Percentiles rank a stretch among this genome's conserved stretches.
These are phyloP conservation scores for Nineta flava DNA, from an alignment of 2,888 invertebrate species.

Conservation along the genomic window DNA sequence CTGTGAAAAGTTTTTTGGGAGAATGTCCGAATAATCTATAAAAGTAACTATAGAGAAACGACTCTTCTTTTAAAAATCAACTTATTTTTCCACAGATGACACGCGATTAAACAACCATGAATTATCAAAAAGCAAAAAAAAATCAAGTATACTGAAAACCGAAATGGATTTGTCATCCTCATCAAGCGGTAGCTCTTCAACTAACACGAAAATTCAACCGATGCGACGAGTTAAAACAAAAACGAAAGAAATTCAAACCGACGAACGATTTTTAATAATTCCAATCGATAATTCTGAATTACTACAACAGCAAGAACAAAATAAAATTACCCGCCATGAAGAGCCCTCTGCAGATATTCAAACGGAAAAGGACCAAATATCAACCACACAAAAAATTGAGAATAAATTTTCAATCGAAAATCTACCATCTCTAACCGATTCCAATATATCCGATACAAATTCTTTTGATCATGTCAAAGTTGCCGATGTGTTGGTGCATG, in stretches of 20 bases:
- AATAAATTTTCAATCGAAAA: background rate
- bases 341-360: background rate
- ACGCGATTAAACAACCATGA: background rate
- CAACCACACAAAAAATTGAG: background rate
- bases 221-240: background rate
- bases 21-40: too few relatives aligned
- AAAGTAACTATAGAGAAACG: too few relatives aligned
- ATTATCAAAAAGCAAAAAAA: background rate
- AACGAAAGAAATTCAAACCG: constrained; percentile 3
- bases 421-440: constrained; percentile 1
- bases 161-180: background rate
- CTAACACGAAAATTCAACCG: background rate
- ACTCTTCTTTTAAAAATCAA: too few relatives aligned
- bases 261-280: constrained; percentile 2
- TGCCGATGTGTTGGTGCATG: constrained; percentile 36
- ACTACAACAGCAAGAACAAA: too few relatives aligned
- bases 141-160: background rate
- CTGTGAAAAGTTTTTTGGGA: too few relatives aligned
- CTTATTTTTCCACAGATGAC: too few relatives aligned
- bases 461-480: constrained; percentile 16
- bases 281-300: background rate
- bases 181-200: too few relatives aligned
- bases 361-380: background rate
- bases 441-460: constrained; percentile 2
- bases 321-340: too few relatives aligned